Percentiles rank a stretch among this genome's conserved stretches.
Evolutionary conservation across 2,888 invertebrate species (phyloP).

Genomic region (Ophion ventricosus): DNA sequence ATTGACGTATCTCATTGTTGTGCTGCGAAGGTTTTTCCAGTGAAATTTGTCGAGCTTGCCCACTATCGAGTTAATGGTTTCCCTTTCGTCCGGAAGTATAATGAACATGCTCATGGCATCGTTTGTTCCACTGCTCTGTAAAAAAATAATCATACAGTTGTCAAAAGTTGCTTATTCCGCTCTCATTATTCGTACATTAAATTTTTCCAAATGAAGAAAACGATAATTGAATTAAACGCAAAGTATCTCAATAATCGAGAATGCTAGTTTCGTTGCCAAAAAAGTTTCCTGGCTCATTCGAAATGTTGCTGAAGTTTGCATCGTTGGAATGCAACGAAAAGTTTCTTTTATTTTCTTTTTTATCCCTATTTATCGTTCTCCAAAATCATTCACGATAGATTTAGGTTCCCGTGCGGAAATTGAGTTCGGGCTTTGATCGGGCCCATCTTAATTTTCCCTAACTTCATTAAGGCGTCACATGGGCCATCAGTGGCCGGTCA

Average conservation of each 20-base stretch:
- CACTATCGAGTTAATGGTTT: background rate
- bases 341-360: no score
- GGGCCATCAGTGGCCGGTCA: no score
- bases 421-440: no score
- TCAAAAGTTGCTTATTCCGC: no score
- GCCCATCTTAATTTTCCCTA: no score
- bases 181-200: no score
- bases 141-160: background rate
- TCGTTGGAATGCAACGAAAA: no score
- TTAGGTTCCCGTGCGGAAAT: no score
- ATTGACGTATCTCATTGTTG: background rate
- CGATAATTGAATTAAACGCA: background rate
- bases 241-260: background rate
- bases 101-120: background rate
- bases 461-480: no score
- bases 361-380: no score
- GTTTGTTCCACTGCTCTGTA: background rate
- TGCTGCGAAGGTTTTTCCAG: background rate
- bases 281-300: background rate
- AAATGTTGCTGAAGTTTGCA: no score
- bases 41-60: background rate
- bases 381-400: no score
- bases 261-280: background rate
- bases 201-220: background rate
- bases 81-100: background rate